Percentiles rank a stretch among this genome's conserved stretches.
phyloP scores from a whole-genome alignment of 1,140 invertebrate genomes.

The Cecropterus lyciades region DNA sequence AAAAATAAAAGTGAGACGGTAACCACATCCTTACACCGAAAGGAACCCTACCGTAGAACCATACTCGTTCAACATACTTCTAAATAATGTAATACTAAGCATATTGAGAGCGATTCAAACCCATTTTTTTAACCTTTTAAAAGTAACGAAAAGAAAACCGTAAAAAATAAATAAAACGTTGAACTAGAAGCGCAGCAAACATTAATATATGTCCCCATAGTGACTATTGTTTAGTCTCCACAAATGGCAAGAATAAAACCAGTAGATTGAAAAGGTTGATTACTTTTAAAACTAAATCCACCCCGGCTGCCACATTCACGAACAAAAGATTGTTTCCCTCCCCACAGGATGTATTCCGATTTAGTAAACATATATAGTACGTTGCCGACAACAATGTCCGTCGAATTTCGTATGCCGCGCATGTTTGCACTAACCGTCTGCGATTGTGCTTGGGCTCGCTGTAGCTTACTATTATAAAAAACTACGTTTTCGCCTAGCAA shows the following conservation, averaged over 20 bases:
- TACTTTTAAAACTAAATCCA: conserved; percentile 40
- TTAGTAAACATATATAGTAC: conserved; percentile 48
- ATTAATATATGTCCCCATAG: too few relatives aligned
- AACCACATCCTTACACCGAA: too few relatives aligned
- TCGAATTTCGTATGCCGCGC: conserved; percentile 47
- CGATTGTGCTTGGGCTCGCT: conserved; percentile 12
- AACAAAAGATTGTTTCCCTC: conserved; percentile 59
- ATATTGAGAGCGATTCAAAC: too few relatives aligned
- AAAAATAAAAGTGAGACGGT: too few relatives aligned
- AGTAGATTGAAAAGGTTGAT: conserved; percentile 38
- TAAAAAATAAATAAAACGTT: too few relatives aligned
- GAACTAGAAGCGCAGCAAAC: too few relatives aligned
- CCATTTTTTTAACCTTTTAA: too few relatives aligned
- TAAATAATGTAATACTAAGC: too few relatives aligned
- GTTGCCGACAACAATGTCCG: conserved; percentile 53
- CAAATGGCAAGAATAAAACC: conserved; percentile 24
- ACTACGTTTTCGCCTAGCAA: background rate
- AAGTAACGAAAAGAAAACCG: too few relatives aligned
- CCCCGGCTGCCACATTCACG: conserved; percentile 38
- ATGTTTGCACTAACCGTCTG: conserved; percentile 32
- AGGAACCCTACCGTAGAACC: too few relatives aligned
- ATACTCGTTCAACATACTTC: too few relatives aligned
- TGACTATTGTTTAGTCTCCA: conserved; percentile 1
- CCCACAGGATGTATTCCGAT: conserved; percentile 53
- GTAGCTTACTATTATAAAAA: conserved; percentile 24